Percentiles rank a stretch among this genome's conserved stretches.
Evolutionary conservation across 2,888 invertebrate genomes (phyloP).

Genomic region (Coremacera marginata): DNA sequence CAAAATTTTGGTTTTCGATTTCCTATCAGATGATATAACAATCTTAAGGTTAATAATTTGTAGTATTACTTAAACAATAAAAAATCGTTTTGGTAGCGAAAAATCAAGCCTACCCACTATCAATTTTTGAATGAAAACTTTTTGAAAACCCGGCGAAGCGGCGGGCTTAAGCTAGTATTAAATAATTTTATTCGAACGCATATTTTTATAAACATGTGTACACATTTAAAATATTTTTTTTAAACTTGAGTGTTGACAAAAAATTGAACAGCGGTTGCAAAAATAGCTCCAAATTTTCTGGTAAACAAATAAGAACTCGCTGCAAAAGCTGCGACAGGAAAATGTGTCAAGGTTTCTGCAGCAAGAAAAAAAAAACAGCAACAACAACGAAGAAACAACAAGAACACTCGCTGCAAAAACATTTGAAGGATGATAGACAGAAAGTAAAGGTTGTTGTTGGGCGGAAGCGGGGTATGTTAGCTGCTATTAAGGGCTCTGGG

Average conservation of each 20-base stretch:
- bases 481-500: neutral
- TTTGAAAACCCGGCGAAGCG: too few relatives aligned
- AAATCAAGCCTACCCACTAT: too few relatives aligned
- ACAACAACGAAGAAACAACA: neutral
- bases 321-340: neutral
- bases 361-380: neutral
- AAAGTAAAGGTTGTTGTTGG: neutral
- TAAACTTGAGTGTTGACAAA: neutral
- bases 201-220: too few relatives aligned
- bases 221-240: too few relatives aligned
- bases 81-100: too few relatives aligned
- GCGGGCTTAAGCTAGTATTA: too few relatives aligned
- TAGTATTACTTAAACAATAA: too few relatives aligned
- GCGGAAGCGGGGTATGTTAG: neutral
- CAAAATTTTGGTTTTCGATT: too few relatives aligned
- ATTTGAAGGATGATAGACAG: slow-evolving; percentile 13
- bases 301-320: neutral
- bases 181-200: too few relatives aligned
- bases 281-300: neutral
- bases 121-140: too few relatives aligned
- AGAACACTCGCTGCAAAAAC: neutral
- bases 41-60: too few relatives aligned
- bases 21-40: too few relatives aligned
- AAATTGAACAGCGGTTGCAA: neutral
- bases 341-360: slow-evolving; percentile 28